phyloP scores from a whole-genome alignment of 2,797 vertebrate genomes.

The Pitangus sulphuratus region DNA sequence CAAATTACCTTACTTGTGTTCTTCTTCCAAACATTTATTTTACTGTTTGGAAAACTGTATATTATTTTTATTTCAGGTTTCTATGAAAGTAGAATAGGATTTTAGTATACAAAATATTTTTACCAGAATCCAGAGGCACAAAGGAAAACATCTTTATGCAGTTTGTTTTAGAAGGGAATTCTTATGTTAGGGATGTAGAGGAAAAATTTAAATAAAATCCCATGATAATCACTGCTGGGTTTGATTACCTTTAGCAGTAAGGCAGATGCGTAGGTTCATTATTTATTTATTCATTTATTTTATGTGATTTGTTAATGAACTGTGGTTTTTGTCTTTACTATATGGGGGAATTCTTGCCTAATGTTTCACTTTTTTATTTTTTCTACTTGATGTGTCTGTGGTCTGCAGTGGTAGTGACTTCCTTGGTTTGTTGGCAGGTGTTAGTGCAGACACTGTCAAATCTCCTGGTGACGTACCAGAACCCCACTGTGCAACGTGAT shows the following conservation, averaged over 20 bases:
- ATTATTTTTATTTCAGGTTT: not conserved
- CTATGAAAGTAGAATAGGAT: not conserved
- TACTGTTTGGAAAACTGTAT: not conserved
- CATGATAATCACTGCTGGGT: not conserved
- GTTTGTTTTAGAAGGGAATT: not conserved
- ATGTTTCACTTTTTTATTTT: not conserved
- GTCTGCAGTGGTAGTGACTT: not conserved
- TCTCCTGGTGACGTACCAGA: not conserved
- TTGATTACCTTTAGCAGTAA: not conserved
- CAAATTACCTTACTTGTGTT: not conserved
- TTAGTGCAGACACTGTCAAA: not conserved
- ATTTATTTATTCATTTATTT: not conserved
- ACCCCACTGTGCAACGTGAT: not conserved
- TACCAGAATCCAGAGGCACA: not conserved
- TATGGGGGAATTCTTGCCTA: not conserved
- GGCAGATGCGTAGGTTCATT: not conserved
- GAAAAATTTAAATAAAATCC: not conserved
- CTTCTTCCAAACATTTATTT: not conserved
- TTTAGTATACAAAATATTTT: not conserved
- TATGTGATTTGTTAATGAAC: not conserved
- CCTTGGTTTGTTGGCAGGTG: not conserved
- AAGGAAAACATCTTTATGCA: not conserved
- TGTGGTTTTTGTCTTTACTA: fast-evolving
- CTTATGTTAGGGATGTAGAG: not conserved
- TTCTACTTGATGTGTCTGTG: not conserved